A percentile compares a stretch with the other conserved stretches of the same genome.
phyloP scores from a whole-genome alignment of 2,797 vertebrate species.

The Poecilia velifera region DNA sequence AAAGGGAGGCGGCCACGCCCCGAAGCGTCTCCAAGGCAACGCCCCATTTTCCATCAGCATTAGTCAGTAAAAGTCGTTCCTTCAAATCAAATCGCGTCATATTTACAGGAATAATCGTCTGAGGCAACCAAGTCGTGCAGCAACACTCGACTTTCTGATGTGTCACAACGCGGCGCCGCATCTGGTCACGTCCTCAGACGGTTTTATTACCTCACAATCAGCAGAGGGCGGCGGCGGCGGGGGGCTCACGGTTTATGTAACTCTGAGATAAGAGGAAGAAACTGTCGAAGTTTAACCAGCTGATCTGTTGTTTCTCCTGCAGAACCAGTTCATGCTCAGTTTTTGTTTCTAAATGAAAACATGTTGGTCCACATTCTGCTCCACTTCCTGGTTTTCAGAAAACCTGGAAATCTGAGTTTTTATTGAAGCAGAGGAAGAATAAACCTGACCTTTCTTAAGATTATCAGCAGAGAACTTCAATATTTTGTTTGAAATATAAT shows the following conservation, averaged over 20 bases:
- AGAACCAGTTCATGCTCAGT: too few species aligned
- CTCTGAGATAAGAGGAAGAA: neutral
- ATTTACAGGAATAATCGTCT: neutral
- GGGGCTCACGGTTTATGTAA: neutral
- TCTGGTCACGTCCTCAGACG: neutral
- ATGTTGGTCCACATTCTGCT: neutral
- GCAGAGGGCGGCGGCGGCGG: neutral
- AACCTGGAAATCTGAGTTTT: neutral
- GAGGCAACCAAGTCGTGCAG: neutral
- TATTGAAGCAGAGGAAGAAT: neutral
- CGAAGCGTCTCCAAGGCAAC: neutral
- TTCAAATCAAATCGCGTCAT: neutral
- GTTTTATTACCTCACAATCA: neutral
- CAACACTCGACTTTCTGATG: neutral
- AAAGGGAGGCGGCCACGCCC: slow-evolving; percentile 2
- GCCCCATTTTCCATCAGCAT: neutral
- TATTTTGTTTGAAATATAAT: too few species aligned
- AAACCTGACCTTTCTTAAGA: too few species aligned
- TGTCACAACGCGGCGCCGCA: neutral
- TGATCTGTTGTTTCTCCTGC: neutral
- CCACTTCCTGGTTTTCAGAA: neutral
- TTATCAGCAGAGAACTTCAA: too few species aligned
- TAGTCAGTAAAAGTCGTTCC: neutral
- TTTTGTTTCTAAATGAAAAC: neutral
- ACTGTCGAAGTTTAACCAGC: neutral